A percentile compares a stretch with the other conserved stretches of the same genome.
Conservation (phyloP, 1,140 invertebrate genomes). For the Drosophila saltans region DNA sequence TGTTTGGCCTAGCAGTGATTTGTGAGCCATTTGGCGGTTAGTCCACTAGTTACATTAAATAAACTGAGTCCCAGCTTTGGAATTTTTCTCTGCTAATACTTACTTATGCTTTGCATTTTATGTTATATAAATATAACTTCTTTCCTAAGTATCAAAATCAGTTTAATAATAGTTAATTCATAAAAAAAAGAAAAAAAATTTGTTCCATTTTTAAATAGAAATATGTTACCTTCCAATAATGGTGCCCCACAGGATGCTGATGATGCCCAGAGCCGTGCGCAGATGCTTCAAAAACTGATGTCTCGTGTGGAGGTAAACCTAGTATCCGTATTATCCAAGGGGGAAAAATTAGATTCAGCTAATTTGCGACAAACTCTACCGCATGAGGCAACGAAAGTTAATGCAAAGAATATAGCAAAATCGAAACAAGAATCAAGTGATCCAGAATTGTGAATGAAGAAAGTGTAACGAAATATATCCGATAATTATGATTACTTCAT, state of each 20-base stretch:
- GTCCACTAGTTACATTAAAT: too few species aligned
- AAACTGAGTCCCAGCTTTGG: too few species aligned
- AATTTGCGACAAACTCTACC: background rate
- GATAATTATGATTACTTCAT: background rate
- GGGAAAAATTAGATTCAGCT: background rate
- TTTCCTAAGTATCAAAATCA: background rate
- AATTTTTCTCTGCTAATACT: too few species aligned
- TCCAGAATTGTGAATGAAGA: background rate
- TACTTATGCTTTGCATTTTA: too few species aligned
- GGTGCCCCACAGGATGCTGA: too few species aligned
- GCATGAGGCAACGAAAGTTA: background rate
- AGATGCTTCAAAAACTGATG: background rate
- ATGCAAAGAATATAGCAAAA: conserved; percentile 7
- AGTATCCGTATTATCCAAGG: background rate
- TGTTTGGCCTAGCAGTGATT: too few species aligned
- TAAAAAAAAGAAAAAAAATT: too few species aligned
- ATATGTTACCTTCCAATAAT: background rate
- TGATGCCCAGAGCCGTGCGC: background rate
- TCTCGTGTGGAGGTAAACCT: background rate
- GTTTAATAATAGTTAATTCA: too few species aligned
- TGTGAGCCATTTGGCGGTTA: too few species aligned
- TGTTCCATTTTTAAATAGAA: background rate
- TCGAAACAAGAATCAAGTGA: background rate
- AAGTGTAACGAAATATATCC: background rate
- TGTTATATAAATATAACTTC: background rate